phyloP scores from a whole-genome alignment of 2,113 vertebrate species.

The human region GRCh38 chr1:193960501-193961000 shows the following conservation, averaged over 20 bases:
- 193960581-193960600: slow-evolving; percentile 56
- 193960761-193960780: not conserved
- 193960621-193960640: slow-evolving; percentile 62
- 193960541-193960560: not conserved
- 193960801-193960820: slow-evolving; percentile 29
- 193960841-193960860: slow-evolving; percentile 51
- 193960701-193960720: slow-evolving; percentile 2
- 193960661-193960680: slow-evolving; percentile 25
- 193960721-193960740: not conserved
- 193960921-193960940: not conserved
- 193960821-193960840: slow-evolving; percentile 33
- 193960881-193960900: not conserved
- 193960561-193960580: slow-evolving; percentile 4
- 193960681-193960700: slow-evolving; percentile 27
- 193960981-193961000: slow-evolving; percentile 57
- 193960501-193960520: not conserved
- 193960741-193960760: not conserved
- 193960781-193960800: slow-evolving; percentile 21
- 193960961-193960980: slow-evolving; percentile 54
- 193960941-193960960: not conserved
- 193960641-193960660: slow-evolving; percentile 29
- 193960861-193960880: slow-evolving; percentile 35
- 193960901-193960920: not conserved
- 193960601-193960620: slow-evolving; percentile 27
- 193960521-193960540: not conserved